phyloP scores from a whole-genome alignment of 2,113 vertebrate species.

The Perca schrenkii region DNA sequence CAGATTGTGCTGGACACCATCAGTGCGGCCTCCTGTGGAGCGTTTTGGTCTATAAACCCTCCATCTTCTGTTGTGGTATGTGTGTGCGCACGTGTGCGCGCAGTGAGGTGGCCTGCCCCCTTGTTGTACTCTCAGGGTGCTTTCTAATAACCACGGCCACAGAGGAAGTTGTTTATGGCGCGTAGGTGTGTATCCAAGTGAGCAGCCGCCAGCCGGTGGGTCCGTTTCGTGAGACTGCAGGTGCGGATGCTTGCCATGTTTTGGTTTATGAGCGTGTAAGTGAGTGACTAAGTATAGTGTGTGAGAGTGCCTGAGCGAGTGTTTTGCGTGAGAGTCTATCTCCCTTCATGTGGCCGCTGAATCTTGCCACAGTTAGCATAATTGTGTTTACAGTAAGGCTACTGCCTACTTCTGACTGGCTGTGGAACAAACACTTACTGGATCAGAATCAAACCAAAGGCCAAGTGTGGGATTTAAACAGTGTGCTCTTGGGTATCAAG shows the following conservation, averaged over 20 bases:
- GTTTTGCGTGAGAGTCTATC: conserved; percentile 70
- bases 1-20: conserved; percentile 41
- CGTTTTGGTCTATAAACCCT: conserved; percentile 46
- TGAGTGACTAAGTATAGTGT: conserved; percentile 70
- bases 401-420: conserved; percentile 75
- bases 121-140: conserved; percentile 41
- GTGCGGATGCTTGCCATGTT: conserved; percentile 65
- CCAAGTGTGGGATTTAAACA: conserved; percentile 67
- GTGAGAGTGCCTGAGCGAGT: conserved; percentile 58
- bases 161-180: conserved; percentile 74
- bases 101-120: conserved; percentile 34
- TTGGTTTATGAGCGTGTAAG: conserved; percentile 64
- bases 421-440: conserved; percentile 78
- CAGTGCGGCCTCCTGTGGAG: conserved; percentile 43
- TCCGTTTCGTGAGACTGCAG: conserved; percentile 63
- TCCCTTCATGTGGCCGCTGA: conserved; percentile 78
- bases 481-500: conserved; percentile 27
- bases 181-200: conserved; percentile 70
- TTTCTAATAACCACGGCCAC: conserved; percentile 62
- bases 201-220: conserved; percentile 37
- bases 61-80: conserved; percentile 52
- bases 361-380: conserved; percentile 75
- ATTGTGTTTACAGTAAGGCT: conserved; percentile 82
- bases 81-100: background rate
- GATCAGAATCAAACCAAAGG: conserved; percentile 65